phyloP scores from a whole-genome alignment of 1,140 invertebrate species.

The Rhyacophila brunnea region DNA sequence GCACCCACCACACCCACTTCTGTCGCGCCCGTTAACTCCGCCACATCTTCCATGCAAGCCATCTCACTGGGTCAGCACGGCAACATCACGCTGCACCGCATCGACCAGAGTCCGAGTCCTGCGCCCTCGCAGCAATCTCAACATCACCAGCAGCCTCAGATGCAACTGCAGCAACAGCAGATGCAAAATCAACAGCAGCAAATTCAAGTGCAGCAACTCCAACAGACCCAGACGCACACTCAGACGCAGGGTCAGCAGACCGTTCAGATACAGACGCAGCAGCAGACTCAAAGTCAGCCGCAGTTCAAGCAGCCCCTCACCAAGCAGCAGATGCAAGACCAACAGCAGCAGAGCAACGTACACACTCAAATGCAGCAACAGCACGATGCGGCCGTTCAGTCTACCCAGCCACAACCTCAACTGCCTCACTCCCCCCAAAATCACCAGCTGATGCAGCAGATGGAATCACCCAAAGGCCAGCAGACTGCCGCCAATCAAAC shows the following conservation, averaged over 20 bases:
- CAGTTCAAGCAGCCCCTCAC: no score
- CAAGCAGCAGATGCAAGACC: background rate
- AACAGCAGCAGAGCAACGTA: background rate
- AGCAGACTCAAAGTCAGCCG: slow-evolving; percentile 1
- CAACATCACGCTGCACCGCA: no score
- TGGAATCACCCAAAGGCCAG: no score
- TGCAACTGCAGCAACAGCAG: slow-evolving; percentile 45
- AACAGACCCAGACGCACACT: slow-evolving; percentile 28
- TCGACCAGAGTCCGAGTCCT: no score
- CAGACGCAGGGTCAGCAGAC: slow-evolving; percentile 24
- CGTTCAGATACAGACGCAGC: background rate
- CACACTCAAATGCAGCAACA: background rate
- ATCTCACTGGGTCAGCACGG: no score
- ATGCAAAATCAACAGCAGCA: slow-evolving; percentile 48
- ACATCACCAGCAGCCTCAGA: slow-evolving; percentile 18
- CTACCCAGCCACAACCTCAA: background rate
- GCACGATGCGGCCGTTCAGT: background rate
- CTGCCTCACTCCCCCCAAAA: slow-evolving; percentile 2
- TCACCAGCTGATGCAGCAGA: background rate
- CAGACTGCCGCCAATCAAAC: no score
- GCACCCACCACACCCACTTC: slow-evolving; percentile 21
- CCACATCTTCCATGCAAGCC: no score
- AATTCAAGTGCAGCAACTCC: slow-evolving; percentile 54
- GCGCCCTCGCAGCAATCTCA: no score
- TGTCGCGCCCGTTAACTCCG: no score